Conservation (phyloP, 1,140 invertebrate genomes). For the Prorops nasuta region DNA sequence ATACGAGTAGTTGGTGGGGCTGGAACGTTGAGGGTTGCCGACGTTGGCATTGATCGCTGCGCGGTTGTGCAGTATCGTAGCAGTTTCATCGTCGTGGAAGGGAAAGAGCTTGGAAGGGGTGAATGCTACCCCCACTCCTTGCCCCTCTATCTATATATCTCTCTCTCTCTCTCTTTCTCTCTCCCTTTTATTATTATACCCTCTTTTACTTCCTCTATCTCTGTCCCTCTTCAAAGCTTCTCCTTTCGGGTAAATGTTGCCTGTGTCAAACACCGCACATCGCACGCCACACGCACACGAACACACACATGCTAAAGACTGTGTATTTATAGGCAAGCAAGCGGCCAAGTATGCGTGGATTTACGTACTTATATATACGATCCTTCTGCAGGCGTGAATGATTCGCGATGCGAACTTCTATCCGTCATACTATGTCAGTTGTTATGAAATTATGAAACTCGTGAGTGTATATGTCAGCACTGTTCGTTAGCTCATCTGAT, state of each 20-base stretch:
- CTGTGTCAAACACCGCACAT: no score
- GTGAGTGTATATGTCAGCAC: no score
- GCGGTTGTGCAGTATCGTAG: conserved; percentile 40
- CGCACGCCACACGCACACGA: not conserved
- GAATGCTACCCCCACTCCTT: conserved; percentile 37
- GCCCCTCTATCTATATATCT: conserved; percentile 15
- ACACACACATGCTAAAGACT: conserved; percentile 26
- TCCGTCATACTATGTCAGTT: no score
- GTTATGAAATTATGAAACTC: no score
- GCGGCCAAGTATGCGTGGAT: conserved; percentile 45
- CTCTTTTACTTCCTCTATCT: not conserved
- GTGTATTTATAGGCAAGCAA: conserved; percentile 36
- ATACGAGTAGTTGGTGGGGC: conserved; percentile 24
- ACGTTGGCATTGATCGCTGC: conserved; percentile 54
- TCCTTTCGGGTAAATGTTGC: no score
- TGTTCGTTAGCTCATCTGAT: no score
- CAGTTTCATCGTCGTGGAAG: conserved; percentile 41
- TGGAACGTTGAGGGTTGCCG: conserved; percentile 31
- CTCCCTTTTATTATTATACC: not conserved
- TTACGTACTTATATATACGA: conserved; percentile 41
- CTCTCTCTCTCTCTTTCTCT: conserved; percentile 6
- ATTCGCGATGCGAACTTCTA: conserved; percentile 37
- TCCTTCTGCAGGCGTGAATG: conserved; percentile 39
- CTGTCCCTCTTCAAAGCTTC: not conserved
- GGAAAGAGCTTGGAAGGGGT: conserved; percentile 27